Conservation (phyloP, 2,888 invertebrate genomes). For the Nipponacmea schrenckii region DNA sequence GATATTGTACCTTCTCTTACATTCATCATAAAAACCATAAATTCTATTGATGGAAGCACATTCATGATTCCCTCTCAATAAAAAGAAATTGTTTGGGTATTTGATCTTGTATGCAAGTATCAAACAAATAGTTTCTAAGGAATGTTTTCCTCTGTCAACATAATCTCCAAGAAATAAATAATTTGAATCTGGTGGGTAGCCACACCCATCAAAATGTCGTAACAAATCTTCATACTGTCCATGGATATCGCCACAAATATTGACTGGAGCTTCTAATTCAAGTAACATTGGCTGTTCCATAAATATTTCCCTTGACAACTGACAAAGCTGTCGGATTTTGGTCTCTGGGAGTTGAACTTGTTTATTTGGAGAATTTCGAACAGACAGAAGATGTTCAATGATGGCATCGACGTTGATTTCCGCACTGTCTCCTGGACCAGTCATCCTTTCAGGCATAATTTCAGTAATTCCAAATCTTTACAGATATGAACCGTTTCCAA, state of each 20-base stretch:
- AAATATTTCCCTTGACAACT: slow-evolving; percentile 66
- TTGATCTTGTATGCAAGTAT: slow-evolving; percentile 72
- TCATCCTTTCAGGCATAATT: slow-evolving; percentile 5
- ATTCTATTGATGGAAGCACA: slow-evolving; percentile 72
- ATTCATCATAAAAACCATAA: slow-evolving; percentile 74
- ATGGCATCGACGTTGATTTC: slow-evolving; percentile 61
- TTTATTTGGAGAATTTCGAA: slow-evolving; percentile 59
- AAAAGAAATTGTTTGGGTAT: slow-evolving; percentile 73
- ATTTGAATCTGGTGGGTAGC: slow-evolving; percentile 71
- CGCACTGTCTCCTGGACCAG: slow-evolving; percentile 17
- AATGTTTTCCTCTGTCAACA: slow-evolving; percentile 71
- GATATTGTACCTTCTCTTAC: slow-evolving; percentile 70
- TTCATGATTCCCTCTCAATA: slow-evolving; percentile 72
- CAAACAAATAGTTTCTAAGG: slow-evolving; percentile 71
- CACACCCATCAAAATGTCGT: slow-evolving; percentile 70
- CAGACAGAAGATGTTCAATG: slow-evolving; percentile 60
- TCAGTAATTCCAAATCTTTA: too few species aligned
- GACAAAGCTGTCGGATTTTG: slow-evolving; percentile 70
- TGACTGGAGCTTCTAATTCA: slow-evolving; percentile 70
- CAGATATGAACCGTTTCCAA: too few species aligned
- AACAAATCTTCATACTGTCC: slow-evolving; percentile 72
- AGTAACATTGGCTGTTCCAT: slow-evolving; percentile 71
- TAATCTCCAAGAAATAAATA: slow-evolving; percentile 73
- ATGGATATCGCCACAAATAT: slow-evolving; percentile 72
- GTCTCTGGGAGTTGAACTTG: slow-evolving; percentile 67